Evolutionary conservation across 2,113 vertebrate genomes (phyloP).

Genomic region (Hemicordylus capensis): DNA sequence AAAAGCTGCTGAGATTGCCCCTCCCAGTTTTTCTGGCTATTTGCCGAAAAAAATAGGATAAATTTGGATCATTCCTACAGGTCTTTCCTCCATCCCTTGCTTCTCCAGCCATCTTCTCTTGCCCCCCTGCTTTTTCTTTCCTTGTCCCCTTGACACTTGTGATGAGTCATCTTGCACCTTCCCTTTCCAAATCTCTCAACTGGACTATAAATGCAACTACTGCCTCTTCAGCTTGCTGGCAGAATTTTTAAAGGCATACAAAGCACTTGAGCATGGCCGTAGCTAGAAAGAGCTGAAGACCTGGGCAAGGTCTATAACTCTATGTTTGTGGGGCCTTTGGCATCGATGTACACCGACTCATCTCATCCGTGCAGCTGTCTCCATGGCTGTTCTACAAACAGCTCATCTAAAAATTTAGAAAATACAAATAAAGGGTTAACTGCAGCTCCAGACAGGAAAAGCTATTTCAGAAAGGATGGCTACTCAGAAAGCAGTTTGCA

Average conservation of each 20-base stretch:
- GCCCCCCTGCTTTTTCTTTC: too few relatives aligned
- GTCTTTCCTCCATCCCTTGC: too few relatives aligned
- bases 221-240: neutral
- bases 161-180: too few relatives aligned
- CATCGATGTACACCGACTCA: neutral
- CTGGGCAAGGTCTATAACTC: neutral
- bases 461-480: neutral
- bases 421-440: neutral
- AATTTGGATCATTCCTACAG: too few relatives aligned
- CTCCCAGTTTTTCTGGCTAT: too few relatives aligned
- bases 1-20: too few relatives aligned
- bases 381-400: neutral
- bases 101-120: too few relatives aligned
- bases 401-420: neutral
- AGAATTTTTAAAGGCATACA: neutral
- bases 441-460: neutral
- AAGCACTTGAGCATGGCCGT: neutral
- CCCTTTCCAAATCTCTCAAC: too few relatives aligned
- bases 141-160: too few relatives aligned
- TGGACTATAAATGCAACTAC: neutral
- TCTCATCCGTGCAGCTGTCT: too few relatives aligned
- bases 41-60: too few relatives aligned
- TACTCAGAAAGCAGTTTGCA: neutral
- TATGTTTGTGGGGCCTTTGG: neutral
- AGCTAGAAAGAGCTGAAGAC: neutral